phyloP scores from a whole-genome alignment of 2,797 vertebrate genomes.

The Amazona finschi region DNA sequence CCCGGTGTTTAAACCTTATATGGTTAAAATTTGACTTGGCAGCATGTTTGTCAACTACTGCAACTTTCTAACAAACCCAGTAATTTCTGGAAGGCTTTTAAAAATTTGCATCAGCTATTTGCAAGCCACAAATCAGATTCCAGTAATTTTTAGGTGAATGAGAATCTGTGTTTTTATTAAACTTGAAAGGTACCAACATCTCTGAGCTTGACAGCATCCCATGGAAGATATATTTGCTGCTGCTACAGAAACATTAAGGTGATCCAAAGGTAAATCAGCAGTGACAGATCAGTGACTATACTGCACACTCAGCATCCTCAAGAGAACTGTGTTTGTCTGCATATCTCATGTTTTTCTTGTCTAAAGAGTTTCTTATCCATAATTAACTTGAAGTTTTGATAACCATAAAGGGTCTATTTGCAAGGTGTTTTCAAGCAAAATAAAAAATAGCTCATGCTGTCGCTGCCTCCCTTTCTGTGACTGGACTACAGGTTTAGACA shows the following conservation, averaged over 20 bases:
- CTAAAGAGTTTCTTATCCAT: constrained; percentile 24
- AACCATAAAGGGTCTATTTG: constrained; percentile 8
- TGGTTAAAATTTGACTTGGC: not conserved
- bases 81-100: constrained; percentile 42
- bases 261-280: constrained; percentile 71
- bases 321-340: constrained; percentile 17
- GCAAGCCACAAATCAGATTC: constrained; percentile 51
- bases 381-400: constrained; percentile 33
- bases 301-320: constrained; percentile 27
- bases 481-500: not conserved
- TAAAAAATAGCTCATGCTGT: not conserved
- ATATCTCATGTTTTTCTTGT: constrained; percentile 16
- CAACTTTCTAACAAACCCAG: constrained; percentile 29
- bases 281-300: constrained; percentile 63
- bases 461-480: not conserved
- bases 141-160: constrained; percentile 49
- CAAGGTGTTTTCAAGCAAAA: constrained; percentile 36
- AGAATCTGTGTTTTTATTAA: constrained; percentile 58
- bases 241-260: constrained; percentile 64
- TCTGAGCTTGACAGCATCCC: constrained; percentile 34
- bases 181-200: constrained; percentile 10
- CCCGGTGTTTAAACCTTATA: not conserved
- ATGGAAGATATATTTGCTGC: constrained; percentile 69
- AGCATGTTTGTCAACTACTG: not conserved
- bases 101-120: constrained; percentile 39